Evolutionary conservation across 1,140 invertebrate genomes (phyloP).

Genomic region (Bombus waltoni): DNA sequence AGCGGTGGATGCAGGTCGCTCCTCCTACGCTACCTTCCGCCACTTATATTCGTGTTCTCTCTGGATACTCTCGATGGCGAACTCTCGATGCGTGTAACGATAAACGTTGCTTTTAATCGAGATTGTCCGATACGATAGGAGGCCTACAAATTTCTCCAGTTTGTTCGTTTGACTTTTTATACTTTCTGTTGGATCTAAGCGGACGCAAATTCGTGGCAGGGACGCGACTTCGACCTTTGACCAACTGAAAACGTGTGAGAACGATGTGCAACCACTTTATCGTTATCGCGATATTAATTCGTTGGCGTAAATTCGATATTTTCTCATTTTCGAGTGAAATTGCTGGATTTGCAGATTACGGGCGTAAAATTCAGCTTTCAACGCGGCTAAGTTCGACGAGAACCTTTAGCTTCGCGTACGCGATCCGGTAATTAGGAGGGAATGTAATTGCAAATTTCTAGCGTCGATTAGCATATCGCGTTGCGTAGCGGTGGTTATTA

Average conservation of each 20-base stretch:
- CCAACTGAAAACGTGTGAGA: not conserved
- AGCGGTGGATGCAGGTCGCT: constrained; percentile 1
- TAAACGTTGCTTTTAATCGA: constrained; percentile 66
- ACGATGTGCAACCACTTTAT: not conserved
- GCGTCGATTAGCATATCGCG: constrained; percentile 44
- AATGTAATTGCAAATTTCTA: constrained; percentile 46
- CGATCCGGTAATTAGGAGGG: constrained; percentile 28
- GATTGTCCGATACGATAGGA: constrained; percentile 18
- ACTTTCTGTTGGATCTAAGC: not conserved
- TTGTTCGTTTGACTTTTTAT: not conserved
- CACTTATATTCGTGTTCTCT: constrained; percentile 66
- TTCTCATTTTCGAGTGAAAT: not conserved
- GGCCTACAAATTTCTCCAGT: not conserved
- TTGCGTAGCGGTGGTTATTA: constrained; percentile 25
- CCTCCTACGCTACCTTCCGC: constrained; percentile 61
- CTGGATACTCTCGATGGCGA: constrained; percentile 19
- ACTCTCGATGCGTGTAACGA: constrained; percentile 67
- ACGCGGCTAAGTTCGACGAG: not conserved
- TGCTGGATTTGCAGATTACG: not conserved
- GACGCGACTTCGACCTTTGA: not conserved
- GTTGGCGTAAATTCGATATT: not conserved
- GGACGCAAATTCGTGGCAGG: too few relatives aligned
- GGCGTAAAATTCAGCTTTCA: constrained; percentile 17
- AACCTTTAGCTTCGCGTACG: not conserved
- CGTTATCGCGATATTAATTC: not conserved